Conservation (phyloP, 2,113 vertebrate species). For the Cynopterus brachyotis region DNA sequence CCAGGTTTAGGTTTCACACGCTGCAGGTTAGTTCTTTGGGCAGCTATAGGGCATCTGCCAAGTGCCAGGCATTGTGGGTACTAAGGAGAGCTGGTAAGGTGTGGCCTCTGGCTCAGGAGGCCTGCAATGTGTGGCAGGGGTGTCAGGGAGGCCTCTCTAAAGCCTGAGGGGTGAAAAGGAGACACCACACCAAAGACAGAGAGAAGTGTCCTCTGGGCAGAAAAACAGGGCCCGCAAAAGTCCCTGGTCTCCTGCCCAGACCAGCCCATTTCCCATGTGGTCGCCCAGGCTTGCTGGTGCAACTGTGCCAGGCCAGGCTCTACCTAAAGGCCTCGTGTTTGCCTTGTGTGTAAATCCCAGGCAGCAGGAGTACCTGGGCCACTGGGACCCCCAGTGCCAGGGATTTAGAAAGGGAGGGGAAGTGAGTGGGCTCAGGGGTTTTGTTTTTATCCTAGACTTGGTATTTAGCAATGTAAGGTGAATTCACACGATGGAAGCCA, state of each 20-base stretch:
- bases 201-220: not conserved
- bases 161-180: not conserved
- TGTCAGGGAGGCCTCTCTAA: not conserved
- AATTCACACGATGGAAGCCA: not conserved
- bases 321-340: not conserved
- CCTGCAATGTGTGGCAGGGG: not conserved
- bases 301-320: not conserved
- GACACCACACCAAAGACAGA: not conserved
- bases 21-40: not conserved
- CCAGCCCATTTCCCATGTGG: not conserved
- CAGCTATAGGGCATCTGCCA: not conserved
- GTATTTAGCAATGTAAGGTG: not conserved
- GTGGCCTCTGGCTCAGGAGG: not conserved
- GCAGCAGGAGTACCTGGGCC: not conserved
- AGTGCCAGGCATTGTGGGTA: not conserved
- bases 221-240: not conserved
- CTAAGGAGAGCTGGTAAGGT: not conserved
- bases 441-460: not conserved
- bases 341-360: not conserved
- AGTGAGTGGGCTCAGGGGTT: not conserved
- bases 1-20: not conserved
- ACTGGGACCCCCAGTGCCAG: not conserved
- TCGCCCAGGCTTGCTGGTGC: not conserved
- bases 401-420: not conserved
- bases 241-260: not conserved